Percentiles rank a stretch among this genome's conserved stretches.
phyloP scores from a whole-genome alignment of 2,797 vertebrate genomes.

The Rhodeus uyekii region DNA sequence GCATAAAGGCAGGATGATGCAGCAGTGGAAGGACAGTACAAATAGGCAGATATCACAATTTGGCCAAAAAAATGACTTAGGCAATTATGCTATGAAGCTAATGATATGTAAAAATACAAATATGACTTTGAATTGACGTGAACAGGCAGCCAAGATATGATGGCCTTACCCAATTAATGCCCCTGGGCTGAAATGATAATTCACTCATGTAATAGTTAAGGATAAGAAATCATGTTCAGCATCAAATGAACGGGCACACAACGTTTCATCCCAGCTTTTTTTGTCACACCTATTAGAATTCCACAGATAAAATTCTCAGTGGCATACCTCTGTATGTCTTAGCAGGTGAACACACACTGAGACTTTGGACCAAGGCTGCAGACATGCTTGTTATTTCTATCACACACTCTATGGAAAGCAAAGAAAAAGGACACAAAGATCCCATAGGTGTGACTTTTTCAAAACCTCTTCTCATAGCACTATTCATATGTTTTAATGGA shows the following conservation, averaged over 20 bases:
- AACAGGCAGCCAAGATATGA: too few species aligned
- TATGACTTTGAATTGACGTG: too few species aligned
- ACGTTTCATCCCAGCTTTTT: background rate
- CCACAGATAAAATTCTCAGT: background rate
- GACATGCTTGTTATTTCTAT: constrained; percentile 69
- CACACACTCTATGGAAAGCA: constrained; percentile 63
- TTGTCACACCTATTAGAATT: constrained; percentile 10
- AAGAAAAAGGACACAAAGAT: constrained; percentile 57
- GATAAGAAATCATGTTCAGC: background rate
- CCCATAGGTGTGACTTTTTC: constrained; percentile 37
- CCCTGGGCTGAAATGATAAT: background rate
- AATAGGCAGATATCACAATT: too few species aligned
- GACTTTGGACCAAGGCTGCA: constrained; percentile 17
- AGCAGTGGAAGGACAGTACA: too few species aligned
- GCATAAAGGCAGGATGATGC: too few species aligned
- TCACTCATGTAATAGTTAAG: background rate
- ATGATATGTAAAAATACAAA: too few species aligned
- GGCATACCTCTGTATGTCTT: constrained; percentile 37
- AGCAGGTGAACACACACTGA: background rate
- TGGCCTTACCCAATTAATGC: too few species aligned
- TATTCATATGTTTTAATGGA: background rate
- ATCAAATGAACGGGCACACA: background rate
- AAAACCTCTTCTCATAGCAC: background rate
- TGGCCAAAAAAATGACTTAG: too few species aligned
- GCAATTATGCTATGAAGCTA: too few species aligned